Percentiles rank a stretch among this genome's conserved stretches.
Conservation (phyloP, 2,888 invertebrate species). For the Rhagophthalmus giganteus region DNA sequence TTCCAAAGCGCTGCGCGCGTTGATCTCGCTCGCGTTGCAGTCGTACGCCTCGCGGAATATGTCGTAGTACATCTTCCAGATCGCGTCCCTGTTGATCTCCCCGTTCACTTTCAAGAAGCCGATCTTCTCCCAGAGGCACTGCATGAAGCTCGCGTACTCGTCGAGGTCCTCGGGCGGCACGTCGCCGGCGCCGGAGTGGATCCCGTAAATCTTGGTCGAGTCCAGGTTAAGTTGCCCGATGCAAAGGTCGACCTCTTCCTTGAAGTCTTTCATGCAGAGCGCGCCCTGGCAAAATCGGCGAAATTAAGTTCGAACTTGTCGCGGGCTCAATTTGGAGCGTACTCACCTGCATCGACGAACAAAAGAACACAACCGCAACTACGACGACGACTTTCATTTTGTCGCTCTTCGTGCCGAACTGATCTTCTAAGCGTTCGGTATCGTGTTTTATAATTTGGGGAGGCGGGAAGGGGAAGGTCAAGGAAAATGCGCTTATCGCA, state of each 20-base stretch:
- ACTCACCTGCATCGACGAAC: too few relatives aligned
- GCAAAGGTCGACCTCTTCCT: neutral
- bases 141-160: neutral
- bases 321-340: too few relatives aligned
- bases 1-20: neutral
- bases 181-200: neutral
- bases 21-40: neutral
- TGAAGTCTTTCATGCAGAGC: neutral
- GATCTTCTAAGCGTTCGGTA: too few relatives aligned
- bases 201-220: neutral
- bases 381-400: too few relatives aligned
- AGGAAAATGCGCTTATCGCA: too few relatives aligned
- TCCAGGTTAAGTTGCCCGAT: neutral
- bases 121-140: slow-evolving; percentile 2
- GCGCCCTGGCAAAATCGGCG: neutral
- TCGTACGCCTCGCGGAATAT: neutral
- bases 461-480: too few relatives aligned
- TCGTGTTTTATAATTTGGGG: too few relatives aligned
- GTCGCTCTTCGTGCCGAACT: too few relatives aligned
- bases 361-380: too few relatives aligned
- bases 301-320: too few relatives aligned
- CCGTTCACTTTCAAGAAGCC: neutral
- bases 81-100: neutral
- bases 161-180: neutral
- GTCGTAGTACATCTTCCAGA: neutral